Percentiles rank a stretch among this genome's conserved stretches.
Conservation (phyloP, 1,140 invertebrate species). For the fruit fly (Drosophila melanogaster) region DNA sequence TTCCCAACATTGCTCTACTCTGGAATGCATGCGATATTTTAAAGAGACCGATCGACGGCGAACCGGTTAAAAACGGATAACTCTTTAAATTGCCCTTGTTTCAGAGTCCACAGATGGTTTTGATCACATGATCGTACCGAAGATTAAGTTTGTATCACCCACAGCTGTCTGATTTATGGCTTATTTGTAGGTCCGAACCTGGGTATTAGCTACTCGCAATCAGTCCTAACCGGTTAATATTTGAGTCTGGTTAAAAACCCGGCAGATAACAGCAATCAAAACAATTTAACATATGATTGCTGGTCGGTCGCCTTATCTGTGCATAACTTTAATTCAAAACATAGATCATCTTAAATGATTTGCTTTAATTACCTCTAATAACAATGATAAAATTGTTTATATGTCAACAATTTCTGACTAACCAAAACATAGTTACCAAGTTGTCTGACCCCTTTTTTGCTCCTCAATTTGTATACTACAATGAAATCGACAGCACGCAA, state of each 20-base stretch:
- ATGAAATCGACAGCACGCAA: constrained; percentile 44
- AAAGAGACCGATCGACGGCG: constrained; percentile 11
- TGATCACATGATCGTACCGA: constrained; percentile 14
- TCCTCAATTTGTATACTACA: constrained; percentile 38
- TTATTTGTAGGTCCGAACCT: not conserved
- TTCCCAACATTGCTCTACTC: constrained; percentile 24
- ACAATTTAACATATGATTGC: no score
- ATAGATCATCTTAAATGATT: not conserved
- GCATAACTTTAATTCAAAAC: no score
- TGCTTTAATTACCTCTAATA: not conserved
- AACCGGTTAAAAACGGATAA: constrained; percentile 32
- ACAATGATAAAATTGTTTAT: not conserved
- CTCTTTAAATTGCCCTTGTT: constrained; percentile 11
- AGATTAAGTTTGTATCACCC: constrained; percentile 26
- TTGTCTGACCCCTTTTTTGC: constrained; percentile 40
- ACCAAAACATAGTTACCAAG: constrained; percentile 20
- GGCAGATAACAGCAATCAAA: not conserved
- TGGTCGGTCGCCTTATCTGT: no score
- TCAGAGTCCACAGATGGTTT: constrained; percentile 15
- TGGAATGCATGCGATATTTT: constrained; percentile 15
- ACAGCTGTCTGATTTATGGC: constrained; percentile 9
- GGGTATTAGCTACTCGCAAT: not conserved
- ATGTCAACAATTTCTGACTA: not conserved
- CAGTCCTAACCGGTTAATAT: constrained; percentile 8
- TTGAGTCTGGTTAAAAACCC: not conserved